Conservation (phyloP, 2,888 invertebrate species). For the Cantharis lateralis region DNA sequence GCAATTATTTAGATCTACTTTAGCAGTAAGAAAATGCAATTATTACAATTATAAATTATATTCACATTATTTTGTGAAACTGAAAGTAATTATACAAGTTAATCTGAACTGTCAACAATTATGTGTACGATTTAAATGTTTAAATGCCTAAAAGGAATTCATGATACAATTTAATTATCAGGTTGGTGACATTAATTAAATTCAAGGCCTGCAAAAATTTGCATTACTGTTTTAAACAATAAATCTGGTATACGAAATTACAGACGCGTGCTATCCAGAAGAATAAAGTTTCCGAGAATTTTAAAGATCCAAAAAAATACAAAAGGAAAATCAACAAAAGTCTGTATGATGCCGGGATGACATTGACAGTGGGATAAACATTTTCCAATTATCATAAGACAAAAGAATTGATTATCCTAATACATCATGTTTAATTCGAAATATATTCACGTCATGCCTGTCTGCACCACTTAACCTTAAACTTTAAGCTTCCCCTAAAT, state of each 20-base stretch:
- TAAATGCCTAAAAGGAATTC: background rate
- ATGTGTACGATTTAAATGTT: background rate
- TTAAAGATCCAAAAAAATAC: background rate
- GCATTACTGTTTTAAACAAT: background rate
- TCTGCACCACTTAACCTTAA: too few species aligned
- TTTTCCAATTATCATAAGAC: background rate
- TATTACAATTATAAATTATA: background rate
- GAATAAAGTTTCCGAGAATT: background rate
- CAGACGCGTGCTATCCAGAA: background rate
- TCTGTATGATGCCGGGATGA: background rate
- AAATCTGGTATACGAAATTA: background rate
- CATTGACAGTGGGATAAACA: background rate
- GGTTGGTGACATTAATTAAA: constrained; percentile 10
- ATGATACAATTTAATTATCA: background rate
- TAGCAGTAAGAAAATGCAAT: background rate
- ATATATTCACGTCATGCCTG: background rate
- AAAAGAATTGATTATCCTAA: background rate
- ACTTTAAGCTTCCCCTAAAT: too few species aligned
- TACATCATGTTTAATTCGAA: background rate
- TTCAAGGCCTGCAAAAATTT: constrained; percentile 4
- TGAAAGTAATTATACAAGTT: background rate
- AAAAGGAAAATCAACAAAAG: background rate
- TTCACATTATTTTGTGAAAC: background rate
- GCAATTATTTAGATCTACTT: background rate
- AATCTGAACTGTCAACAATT: background rate